Evolutionary conservation across 2,888 invertebrate genomes (phyloP).

Genomic region (Callinectes sapidus): DNA sequence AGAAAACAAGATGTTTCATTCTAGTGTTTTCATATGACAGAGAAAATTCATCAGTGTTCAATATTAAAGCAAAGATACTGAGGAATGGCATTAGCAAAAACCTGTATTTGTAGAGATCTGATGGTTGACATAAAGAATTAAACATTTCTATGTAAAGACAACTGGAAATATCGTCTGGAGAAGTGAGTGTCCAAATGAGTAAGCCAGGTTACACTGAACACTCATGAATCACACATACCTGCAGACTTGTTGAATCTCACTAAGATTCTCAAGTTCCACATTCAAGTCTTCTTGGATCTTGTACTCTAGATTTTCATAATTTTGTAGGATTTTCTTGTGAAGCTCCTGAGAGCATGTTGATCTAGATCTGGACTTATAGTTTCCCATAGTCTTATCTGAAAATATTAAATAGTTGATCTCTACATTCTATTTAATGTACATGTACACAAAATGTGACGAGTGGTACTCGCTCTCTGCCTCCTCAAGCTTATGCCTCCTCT

Average conservation of each 20-base stretch:
- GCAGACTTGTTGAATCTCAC: conserved; percentile 53
- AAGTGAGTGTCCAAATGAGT: background rate
- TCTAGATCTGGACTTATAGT: conserved; percentile 76
- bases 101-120: too few relatives aligned
- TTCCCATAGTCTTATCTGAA: conserved; percentile 74
- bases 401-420: background rate
- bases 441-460: background rate
- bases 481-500: too few relatives aligned
- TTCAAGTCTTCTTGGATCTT: conserved; percentile 62
- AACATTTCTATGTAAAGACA: background rate
- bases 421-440: background rate
- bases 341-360: conserved; percentile 77
- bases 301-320: conserved; percentile 74
- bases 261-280: conserved; percentile 47
- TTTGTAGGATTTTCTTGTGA: conserved; percentile 78
- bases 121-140: background rate
- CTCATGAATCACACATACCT: conserved; percentile 46
- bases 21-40: background rate
- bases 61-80: background rate
- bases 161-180: background rate
- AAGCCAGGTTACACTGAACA: background rate
- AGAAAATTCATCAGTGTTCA: background rate
- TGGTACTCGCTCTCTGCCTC: too few relatives aligned
- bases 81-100: too few relatives aligned
- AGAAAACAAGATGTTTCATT: background rate